Evolutionary conservation across 1,140 invertebrate genomes (phyloP).

Genomic region (Drosophila oshimai): DNA sequence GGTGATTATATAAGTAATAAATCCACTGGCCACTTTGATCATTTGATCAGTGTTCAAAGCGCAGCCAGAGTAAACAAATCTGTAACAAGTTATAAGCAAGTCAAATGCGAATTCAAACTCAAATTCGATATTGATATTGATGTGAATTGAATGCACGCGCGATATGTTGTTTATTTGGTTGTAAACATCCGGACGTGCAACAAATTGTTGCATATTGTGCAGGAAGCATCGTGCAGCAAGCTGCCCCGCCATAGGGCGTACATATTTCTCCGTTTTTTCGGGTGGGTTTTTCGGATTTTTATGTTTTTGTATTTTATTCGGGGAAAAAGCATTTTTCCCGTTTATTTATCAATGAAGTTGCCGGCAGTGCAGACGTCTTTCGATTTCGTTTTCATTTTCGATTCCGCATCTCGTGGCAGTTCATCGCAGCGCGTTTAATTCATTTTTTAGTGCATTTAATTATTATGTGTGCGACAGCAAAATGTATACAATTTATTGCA

Average conservation of each 20-base stretch:
- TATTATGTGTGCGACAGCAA: constrained; percentile 53
- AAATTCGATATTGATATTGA: constrained; percentile 46
- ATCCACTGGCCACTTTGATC: constrained; percentile 74
- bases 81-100: constrained; percentile 53
- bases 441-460: constrained; percentile 72
- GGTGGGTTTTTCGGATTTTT: constrained; percentile 9
- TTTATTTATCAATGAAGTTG: constrained; percentile 79
- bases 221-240: constrained; percentile 47
- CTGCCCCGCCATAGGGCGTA: constrained; percentile 52
- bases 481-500: constrained; percentile 75
- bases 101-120: constrained; percentile 27
- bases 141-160: constrained; percentile 30
- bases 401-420: constrained; percentile 33
- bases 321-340: constrained; percentile 37
- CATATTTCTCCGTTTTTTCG: constrained; percentile 39
- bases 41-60: constrained; percentile 67
- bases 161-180: constrained; percentile 71
- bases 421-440: constrained; percentile 47
- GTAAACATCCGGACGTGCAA: constrained; percentile 78
- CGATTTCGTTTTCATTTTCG: constrained; percentile 20
- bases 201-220: constrained; percentile 80
- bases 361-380: constrained; percentile 67
- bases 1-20: constrained; percentile 71
- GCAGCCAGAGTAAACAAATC: constrained; percentile 55
- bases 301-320: constrained; percentile 6